Evolutionary conservation across 2,113 vertebrate genomes (phyloP).

Genomic region (Apteryx mantelli): DNA sequence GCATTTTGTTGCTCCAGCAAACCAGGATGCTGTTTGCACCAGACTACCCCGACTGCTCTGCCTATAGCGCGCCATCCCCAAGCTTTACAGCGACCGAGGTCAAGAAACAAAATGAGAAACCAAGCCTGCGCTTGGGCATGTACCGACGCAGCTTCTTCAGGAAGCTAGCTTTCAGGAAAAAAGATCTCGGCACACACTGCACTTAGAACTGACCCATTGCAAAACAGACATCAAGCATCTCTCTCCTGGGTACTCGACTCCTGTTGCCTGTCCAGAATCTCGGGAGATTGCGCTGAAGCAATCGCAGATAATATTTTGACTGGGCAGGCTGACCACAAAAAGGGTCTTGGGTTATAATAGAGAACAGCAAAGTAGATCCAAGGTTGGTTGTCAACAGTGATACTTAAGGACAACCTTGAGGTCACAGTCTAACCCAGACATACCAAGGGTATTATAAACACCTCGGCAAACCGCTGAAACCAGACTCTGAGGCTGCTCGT

Average conservation of each 20-base stretch:
- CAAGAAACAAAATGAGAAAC: neutral
- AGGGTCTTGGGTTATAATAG: neutral
- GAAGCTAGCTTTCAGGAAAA: accelerated
- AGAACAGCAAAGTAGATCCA: constrained; percentile 1
- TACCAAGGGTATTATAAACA: neutral
- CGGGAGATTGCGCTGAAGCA: constrained; percentile 36
- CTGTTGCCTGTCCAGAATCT: neutral
- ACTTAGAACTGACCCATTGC: neutral
- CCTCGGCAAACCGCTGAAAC: neutral
- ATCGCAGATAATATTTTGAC: constrained; percentile 37
- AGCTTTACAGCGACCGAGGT: neutral
- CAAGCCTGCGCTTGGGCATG: accelerated
- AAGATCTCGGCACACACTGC: neutral
- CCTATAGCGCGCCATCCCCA: neutral
- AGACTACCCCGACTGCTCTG: neutral
- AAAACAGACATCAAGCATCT: neutral
- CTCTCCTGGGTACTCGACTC: neutral
- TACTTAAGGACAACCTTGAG: neutral
- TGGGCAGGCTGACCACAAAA: neutral
- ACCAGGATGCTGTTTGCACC: neutral
- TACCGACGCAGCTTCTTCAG: neutral
- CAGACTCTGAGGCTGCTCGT: neutral
- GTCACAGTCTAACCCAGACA: neutral
- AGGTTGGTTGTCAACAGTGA: neutral
- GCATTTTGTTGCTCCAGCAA: neutral